Base-by-base conservation (phyloP, 1,140 invertebrate genomes). In the Aphaenogaster ashmeadi region DNA sequence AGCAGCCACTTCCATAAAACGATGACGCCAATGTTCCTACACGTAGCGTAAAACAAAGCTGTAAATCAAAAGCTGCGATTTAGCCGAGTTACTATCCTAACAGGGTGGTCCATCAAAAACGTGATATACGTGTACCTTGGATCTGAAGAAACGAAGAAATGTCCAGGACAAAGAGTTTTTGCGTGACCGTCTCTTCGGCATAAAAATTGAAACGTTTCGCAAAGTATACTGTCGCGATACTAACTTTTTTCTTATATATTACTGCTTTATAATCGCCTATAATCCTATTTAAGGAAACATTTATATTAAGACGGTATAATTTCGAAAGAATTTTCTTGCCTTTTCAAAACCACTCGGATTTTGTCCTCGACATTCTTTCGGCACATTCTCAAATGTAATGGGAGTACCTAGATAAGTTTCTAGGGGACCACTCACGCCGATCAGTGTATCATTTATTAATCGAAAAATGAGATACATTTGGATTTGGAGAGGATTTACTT, bases 401-500 rank as follows among this genome's bases (percentile, higher is more conserved):
- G n/a, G 21, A 44, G 38, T 36, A 74, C 9, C n/a, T 15, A 58
- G 13, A 41, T 77, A 13, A 60, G 13, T 27, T 77, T 77, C n/a
- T 60, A 27, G 21, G n/a, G 13, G 18, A 33, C 2, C 44, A 36
- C 77, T 21, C 8, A 50, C 9, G 11, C 1, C 13, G 21, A 6
- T 18, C 11, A 13, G 56, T 54, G 52, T 79, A 86, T 64, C 41
- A 71, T 74, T 87, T 87, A 87, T 88, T 79, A 87, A 88, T 87
- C 84, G 87, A 79, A 77, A 54, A 81, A 85, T 13, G 50, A 89
- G n/a, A 72, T 41, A 6, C 77, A 36, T 18, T 38, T 47, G 62
- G 11, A 41, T 67, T 50, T 27, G 66, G 8, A 38, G 3, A 66
- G 13, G n/a, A 36, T 50, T 80, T 47, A 50, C 5, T 54, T 41